These are phyloP conservation scores for Spodoptera litura DNA, from an alignment of 1,140 invertebrate genomes.

Conservation along the genomic window DNA sequence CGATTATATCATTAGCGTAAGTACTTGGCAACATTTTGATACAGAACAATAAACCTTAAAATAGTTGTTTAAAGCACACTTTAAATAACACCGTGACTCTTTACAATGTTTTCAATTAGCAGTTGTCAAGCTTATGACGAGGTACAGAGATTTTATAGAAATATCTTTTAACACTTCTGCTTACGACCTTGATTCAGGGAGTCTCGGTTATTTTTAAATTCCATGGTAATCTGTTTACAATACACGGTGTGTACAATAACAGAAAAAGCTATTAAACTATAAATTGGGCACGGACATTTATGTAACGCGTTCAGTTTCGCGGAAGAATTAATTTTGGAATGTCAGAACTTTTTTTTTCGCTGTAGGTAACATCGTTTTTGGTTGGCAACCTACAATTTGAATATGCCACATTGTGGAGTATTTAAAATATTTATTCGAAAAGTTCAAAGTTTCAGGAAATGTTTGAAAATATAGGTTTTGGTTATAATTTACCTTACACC, in stretches of 20 bases:
- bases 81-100: neutral
- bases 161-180: neutral
- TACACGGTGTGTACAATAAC: conserved; percentile 12
- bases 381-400: neutral
- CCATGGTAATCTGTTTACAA: conserved; percentile 23
- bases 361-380: neutral
- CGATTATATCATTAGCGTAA: no score
- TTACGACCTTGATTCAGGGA: conserved; percentile 5
- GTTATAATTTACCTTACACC: no score
- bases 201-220: conserved; percentile 7
- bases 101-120: neutral
- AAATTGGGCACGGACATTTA: conserved; percentile 25
- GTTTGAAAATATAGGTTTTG: neutral
- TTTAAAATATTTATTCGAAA: conserved; percentile 5
- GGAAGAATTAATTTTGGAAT: conserved; percentile 13
- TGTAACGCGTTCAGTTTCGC: conserved; percentile 19
- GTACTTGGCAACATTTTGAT: neutral
- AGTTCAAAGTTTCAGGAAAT: neutral
- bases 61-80: neutral
- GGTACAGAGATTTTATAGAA: neutral
- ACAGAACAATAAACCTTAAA: neutral
- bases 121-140: neutral
- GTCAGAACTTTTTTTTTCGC: neutral
- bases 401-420: neutral
- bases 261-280: conserved; percentile 25